These are phyloP conservation scores for Agonopterix subpropinquella DNA, from an alignment of 2,888 invertebrate genomes.

Conservation along the genomic window DNA sequence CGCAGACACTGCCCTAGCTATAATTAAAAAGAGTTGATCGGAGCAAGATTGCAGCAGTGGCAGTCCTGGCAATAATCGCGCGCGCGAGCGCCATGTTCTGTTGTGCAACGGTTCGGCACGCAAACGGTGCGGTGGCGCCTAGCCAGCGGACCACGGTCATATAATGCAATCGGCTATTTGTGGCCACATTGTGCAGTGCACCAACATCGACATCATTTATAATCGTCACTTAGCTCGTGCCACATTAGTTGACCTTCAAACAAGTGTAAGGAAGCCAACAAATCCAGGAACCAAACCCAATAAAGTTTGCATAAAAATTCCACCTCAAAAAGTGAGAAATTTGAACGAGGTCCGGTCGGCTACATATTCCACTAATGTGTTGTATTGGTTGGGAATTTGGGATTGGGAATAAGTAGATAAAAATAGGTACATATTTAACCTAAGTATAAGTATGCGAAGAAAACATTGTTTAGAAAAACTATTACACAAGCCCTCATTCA, in stretches of 20 bases:
- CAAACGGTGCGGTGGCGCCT: conserved; percentile 18
- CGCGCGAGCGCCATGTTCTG: conserved; percentile 15
- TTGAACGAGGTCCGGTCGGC: too few relatives aligned
- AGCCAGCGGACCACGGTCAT: conserved; percentile 32
- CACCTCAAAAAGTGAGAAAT: too few relatives aligned
- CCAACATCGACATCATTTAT: not conserved
- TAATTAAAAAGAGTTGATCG: too few relatives aligned
- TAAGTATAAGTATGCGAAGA: too few relatives aligned
- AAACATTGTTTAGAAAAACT: too few relatives aligned
- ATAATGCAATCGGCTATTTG: conserved; percentile 42
- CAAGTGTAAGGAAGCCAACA: not conserved
- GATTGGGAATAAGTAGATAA: too few relatives aligned
- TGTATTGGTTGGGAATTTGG: too few relatives aligned
- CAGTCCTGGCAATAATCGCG: conserved; percentile 1
- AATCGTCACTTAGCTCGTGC: not conserved
- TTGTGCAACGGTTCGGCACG: conserved; percentile 23
- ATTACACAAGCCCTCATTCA: too few relatives aligned
- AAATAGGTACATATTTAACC: too few relatives aligned
- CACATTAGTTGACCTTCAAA: not conserved
- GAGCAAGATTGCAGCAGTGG: not conserved
- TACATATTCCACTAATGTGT: too few relatives aligned
- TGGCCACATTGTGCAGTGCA: conserved; percentile 17
- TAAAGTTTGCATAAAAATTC: too few relatives aligned
- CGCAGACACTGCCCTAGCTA: not conserved
- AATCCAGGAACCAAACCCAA: not conserved